Percentiles rank a stretch among this genome's conserved stretches.
Evolutionary conservation across 2,113 vertebrate genomes (phyloP).

Genomic region (Brevimyrus niger): DNA sequence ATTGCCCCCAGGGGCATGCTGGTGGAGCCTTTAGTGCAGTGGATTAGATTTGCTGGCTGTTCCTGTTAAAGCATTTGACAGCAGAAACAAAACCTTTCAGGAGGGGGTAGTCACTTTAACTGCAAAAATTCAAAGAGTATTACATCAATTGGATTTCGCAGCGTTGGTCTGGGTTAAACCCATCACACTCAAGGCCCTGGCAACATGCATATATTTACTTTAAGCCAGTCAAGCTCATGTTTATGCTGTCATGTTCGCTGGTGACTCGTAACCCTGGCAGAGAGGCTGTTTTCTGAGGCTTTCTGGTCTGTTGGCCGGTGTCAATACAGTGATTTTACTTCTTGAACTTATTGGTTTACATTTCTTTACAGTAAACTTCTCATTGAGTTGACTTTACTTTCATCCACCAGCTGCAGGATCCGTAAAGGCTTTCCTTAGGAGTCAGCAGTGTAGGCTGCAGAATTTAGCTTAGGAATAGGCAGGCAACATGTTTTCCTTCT

Average conservation of each 20-base stretch:
- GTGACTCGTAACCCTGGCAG: neutral
- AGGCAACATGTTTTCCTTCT: neutral
- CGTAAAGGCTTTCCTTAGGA: neutral
- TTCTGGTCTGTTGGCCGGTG: neutral
- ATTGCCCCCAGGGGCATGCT: neutral
- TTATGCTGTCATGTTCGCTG: neutral
- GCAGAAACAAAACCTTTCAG: conserved; percentile 28
- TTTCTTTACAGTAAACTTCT: neutral
- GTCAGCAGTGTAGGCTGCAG: neutral
- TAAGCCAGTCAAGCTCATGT: conserved; percentile 53
- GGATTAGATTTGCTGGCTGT: neutral
- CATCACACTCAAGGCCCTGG: conserved; percentile 69
- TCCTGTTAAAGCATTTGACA: conserved; percentile 3
- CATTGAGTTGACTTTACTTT: neutral
- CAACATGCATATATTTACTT: conserved; percentile 59
- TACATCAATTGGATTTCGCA: conserved; percentile 72
- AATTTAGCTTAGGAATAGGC: neutral
- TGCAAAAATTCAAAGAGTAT: conserved; percentile 63
- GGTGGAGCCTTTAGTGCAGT: neutral
- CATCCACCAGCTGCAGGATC: neutral
- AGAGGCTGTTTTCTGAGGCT: neutral
- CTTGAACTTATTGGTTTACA: neutral
- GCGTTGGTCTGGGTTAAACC: conserved; percentile 76
- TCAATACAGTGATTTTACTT: neutral
- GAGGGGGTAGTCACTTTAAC: conserved; percentile 31